phyloP scores from a whole-genome alignment of 2,888 invertebrate species.

The Schizotus pectinicornis region DNA sequence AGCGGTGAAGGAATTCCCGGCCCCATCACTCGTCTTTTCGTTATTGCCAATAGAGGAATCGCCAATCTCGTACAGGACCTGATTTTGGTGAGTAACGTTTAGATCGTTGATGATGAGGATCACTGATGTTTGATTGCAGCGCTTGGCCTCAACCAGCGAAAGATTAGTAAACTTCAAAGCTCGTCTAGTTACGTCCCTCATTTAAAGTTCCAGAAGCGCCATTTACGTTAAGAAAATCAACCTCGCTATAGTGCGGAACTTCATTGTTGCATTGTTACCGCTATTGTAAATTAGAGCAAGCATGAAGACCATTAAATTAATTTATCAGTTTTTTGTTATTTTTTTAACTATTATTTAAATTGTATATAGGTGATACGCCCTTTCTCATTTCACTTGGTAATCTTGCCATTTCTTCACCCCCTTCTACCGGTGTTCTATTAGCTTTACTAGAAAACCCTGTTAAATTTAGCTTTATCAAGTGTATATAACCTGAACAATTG shows the following conservation, averaged over 20 bases:
- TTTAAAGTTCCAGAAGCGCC: constrained; percentile 61
- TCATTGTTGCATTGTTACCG: constrained; percentile 20
- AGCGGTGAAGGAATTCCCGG: constrained; percentile 82
- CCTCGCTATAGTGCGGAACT: constrained; percentile 17
- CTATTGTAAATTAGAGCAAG: constrained; percentile 21
- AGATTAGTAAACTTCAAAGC: constrained; percentile 93
- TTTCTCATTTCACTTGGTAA: constrained; percentile 12
- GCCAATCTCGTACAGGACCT: constrained; percentile 88
- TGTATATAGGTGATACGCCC: constrained; percentile 42
- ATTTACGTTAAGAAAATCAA: constrained; percentile 21
- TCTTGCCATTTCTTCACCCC: constrained; percentile 31
- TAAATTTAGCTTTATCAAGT: constrained; percentile 31
- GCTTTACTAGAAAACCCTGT: constrained; percentile 17
- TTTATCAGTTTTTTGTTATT: constrained; percentile 44
- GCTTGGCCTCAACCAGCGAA: constrained; percentile 87
- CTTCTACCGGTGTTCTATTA: constrained; percentile 12
- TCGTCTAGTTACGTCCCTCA: constrained; percentile 86
- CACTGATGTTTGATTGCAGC: constrained; percentile 60
- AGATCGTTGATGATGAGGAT: not conserved
- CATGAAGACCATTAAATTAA: constrained; percentile 36
- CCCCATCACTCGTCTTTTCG: constrained; percentile 84
- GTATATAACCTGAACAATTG: constrained; percentile 52
- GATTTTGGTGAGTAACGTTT: constrained; percentile 71
- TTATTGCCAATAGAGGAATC: constrained; percentile 85
- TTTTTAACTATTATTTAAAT: constrained; percentile 44